Conservation (phyloP, 2,797 vertebrate genomes). For the Allobates femoralis region DNA sequence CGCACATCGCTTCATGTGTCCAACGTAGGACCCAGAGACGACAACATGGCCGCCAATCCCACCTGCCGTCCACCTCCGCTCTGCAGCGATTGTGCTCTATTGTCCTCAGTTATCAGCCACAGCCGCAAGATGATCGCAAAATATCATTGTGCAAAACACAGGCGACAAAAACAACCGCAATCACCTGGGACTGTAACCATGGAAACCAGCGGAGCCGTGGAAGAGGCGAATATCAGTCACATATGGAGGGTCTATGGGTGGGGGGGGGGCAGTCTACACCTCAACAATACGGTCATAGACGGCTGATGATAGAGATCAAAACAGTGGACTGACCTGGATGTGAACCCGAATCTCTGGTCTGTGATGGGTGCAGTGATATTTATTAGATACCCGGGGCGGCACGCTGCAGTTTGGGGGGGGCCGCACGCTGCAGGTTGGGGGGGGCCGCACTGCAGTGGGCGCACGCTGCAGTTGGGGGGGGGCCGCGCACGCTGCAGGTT, state of each 20-base stretch:
- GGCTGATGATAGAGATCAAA: background rate
- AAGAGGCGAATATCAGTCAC: background rate
- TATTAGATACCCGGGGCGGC: too few species aligned
- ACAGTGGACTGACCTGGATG: too few species aligned
- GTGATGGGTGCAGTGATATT: too few species aligned
- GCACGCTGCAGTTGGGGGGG: too few species aligned
- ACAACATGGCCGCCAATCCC: background rate
- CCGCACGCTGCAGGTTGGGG: too few species aligned
- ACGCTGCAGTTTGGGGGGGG: too few species aligned
- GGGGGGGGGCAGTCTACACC: background rate
- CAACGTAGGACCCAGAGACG: slow-evolving; percentile 3
- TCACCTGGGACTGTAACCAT: slow-evolving; percentile 4
- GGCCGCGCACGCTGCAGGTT: too few species aligned
- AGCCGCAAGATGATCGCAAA: background rate
- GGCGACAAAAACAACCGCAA: background rate
- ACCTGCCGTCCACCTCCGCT: background rate
- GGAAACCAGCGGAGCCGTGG: background rate
- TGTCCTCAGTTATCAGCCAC: background rate
- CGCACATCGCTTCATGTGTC: slow-evolving; percentile 34
- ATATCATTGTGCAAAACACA: background rate
- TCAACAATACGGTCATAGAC: background rate
- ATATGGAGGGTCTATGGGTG: background rate
- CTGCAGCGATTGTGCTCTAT: background rate
- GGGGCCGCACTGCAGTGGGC: too few species aligned
- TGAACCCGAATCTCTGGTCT: too few species aligned